Base-by-base conservation (phyloP, 2,113 vertebrate genomes). In the Heliornis fulica region DNA sequence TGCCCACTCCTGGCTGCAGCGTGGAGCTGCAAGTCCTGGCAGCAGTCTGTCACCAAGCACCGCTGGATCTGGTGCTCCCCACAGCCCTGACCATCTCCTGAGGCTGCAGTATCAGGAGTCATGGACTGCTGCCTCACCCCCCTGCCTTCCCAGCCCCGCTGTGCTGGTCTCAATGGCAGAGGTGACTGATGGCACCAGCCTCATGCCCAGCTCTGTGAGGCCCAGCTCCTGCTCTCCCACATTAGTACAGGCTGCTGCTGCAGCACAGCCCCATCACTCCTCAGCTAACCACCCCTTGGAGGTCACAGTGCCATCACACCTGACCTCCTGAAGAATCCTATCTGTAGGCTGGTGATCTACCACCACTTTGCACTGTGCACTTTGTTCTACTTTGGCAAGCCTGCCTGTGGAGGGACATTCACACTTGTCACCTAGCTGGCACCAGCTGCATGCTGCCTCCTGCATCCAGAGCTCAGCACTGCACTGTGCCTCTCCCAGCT, bases 61-160 rank as follows among this genome's bases (percentile, higher is more conserved):
- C 32, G 23, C 65, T 38, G 21, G 51, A 29, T 31, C 4, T 38
- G 34, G 28, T 31, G 53, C 32, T 32, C 10, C 59, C 32, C 16
- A 15, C 31, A 36, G 31, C 59, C 41, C 77, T 0, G 2, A 23
- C 12, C 32, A 32, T 9, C 20, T 78, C 26, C 75, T 15, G 34
- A 65, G 50, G 38, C n/a, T n/a, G 41, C 3, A 3, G 31, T 14
- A 22, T 13, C 53, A 59, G 71, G 34, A 70, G 53, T 5, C 45
- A 21, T 0, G 1, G 36, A 23, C 46, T 21, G 19, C 19, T 45
- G n/a, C n/a, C 43, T 45, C 43, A 15, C 43, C 43, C 17, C 79
- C 46, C 14, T n/a, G n/a, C n/a, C n/a, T n/a, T n/a, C 23, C 41
- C 29, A 48, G 19, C 46, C 0, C 1, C 6, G 3, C 0, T 1